These are phyloP conservation scores for Drosophila suzukii DNA, from an alignment of 1,140 invertebrate genomes.

Conservation along the genomic window DNA sequence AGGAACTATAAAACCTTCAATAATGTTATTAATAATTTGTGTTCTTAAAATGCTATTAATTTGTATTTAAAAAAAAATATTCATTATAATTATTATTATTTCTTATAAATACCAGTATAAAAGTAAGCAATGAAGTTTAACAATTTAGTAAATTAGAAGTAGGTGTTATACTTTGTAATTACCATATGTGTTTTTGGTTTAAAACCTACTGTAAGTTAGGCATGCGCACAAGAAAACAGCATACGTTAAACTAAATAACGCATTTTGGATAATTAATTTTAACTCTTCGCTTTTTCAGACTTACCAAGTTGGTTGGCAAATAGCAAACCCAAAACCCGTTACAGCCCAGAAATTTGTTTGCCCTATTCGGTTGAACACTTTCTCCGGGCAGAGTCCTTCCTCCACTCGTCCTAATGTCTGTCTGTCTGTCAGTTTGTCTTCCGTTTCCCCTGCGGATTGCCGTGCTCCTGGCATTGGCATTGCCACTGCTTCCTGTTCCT, in stretches of 20 bases:
- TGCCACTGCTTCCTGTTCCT: constrained; percentile 34
- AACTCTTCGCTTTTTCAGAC: constrained; percentile 1
- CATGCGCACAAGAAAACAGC: too few relatives aligned
- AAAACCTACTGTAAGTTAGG: too few relatives aligned
- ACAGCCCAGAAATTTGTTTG: constrained; percentile 56
- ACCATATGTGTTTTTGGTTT: not conserved
- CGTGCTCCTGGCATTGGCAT: constrained; percentile 40
- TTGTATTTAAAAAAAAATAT: too few relatives aligned
- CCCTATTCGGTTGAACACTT: constrained; percentile 56
- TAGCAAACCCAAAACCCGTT: constrained; percentile 17
- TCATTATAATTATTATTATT: too few relatives aligned
- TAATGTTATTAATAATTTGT: too few relatives aligned
- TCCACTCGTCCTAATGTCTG: not conserved
- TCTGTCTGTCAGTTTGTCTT: constrained; percentile 8
- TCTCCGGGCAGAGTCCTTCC: constrained; percentile 5
- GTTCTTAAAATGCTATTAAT: too few relatives aligned
- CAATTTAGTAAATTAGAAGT: too few relatives aligned
- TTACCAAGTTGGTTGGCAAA: constrained; percentile 26
- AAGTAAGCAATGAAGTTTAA: too few relatives aligned
- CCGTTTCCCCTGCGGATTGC: constrained; percentile 2
- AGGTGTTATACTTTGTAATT: too few relatives aligned
- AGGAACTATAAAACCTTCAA: too few relatives aligned
- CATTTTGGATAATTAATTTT: not conserved
- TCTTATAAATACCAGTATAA: too few relatives aligned
- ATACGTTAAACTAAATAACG: too few relatives aligned